Percentiles rank a stretch among this genome's conserved stretches.
These are phyloP conservation scores for Nannoperca obscura DNA, from an alignment of 2,797 vertebrate species.

Conservation along the genomic window DNA sequence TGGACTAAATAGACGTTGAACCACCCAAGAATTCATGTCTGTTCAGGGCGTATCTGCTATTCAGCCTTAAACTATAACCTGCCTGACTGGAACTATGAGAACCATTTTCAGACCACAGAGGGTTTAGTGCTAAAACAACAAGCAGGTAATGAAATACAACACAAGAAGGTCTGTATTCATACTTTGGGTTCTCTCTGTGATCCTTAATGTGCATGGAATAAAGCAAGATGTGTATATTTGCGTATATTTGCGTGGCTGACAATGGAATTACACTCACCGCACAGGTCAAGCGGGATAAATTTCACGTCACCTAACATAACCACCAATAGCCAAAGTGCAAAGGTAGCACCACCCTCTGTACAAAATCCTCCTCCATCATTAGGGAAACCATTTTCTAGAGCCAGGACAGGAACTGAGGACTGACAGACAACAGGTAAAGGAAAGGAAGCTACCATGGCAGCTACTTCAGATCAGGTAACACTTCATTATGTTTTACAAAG, in stretches of 20 bases:
- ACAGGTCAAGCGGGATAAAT: constrained; percentile 37
- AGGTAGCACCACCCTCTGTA: constrained; percentile 55
- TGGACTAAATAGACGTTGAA: background rate
- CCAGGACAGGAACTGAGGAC: background rate
- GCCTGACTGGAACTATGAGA: background rate
- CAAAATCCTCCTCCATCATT: constrained; percentile 50
- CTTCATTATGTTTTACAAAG: background rate
- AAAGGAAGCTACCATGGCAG: constrained; percentile 65
- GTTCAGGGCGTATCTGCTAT: background rate
- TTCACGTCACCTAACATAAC: background rate
- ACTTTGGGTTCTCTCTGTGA: background rate
- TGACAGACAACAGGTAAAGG: constrained; percentile 22
- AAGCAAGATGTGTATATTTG: background rate
- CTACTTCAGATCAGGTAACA: constrained; percentile 73
- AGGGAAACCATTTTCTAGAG: constrained; percentile 19
- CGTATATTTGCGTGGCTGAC: background rate
- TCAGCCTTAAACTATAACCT: background rate
- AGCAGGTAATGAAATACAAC: background rate
- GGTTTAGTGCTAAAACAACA: background rate
- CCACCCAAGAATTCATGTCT: background rate
- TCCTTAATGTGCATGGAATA: background rate
- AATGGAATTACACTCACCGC: background rate
- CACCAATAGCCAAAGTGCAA: constrained; percentile 35
- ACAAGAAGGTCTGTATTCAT: background rate
- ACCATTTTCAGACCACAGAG: background rate